Base-by-base conservation (phyloP, 2,888 invertebrate species). In the Phyto melanocephala region DNA sequence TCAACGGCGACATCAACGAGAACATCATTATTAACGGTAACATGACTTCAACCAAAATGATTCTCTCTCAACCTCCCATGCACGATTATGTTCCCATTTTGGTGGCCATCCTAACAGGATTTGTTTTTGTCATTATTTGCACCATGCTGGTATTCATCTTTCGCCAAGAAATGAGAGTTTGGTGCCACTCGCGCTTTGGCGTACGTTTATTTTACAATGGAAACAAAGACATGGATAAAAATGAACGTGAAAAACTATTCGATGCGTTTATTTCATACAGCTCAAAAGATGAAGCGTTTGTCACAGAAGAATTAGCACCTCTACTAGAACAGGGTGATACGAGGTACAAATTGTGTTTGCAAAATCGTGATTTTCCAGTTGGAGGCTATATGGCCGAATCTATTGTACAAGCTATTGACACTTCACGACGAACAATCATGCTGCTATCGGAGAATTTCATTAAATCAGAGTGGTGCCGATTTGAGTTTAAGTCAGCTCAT, bases 191-290 rank as follows among this genome's bases (percentile, higher is more conserved):
- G 82, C 94, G 96, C 86, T 97, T 87, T 95, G 97, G 92, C 95
- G 96, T 86, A 92, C 96, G 87, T 91, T 96, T 91, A 94, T 97
- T 93, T 95, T 96, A 95, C 83, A 91, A 90, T 35, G 94, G 95
- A 37, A 88, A 90, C 77, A 93, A 94, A 83, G 95, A 95, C 87
- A 95, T 96, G 88, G 96, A 96, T 87, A 95, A 95, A 91, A 95
- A 95, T 87, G 95, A 95, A 90, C 95, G 95, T 90, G 96, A 96
- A 92, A 95, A 97, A 88, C 93, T 97, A 62, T 98, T 97, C 91
- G 99, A 99, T 92, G 98, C 98, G 79, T 99, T 98, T 92, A 95
- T 99, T 85, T 96, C 97, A 88, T 99, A 99, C 92, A 96, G 97
- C 88, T 96, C 96, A 78, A 96, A 97, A 91, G 98, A 98, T 91